Percentiles rank a stretch among this genome's conserved stretches.
Conservation (phyloP, 2,113 vertebrate species). For the Sinocyclocheilus rhinocerous region DNA sequence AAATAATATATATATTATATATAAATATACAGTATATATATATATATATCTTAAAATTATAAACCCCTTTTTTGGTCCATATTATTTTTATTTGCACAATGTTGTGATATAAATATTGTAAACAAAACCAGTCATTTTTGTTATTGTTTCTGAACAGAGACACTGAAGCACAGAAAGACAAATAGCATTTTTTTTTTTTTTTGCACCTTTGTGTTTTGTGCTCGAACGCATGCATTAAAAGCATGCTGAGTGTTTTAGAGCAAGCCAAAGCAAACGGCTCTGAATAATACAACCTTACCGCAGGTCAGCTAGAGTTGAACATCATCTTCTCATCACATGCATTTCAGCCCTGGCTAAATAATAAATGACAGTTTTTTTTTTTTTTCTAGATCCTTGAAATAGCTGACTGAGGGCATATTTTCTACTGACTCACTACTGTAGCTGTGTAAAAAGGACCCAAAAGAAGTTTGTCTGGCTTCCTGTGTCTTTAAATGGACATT, state of each 20-base stretch:
- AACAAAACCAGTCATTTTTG: neutral
- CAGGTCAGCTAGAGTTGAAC: slow-evolving; percentile 81
- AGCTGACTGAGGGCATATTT: slow-evolving; percentile 73
- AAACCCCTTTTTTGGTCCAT: too few species aligned
- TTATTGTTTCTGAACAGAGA: slow-evolving; percentile 48
- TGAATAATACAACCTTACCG: slow-evolving; percentile 71
- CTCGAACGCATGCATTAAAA: slow-evolving; percentile 69
- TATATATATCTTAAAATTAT: too few species aligned
- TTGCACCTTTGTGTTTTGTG: slow-evolving; percentile 25
- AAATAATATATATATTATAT: too few species aligned
- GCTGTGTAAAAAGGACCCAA: slow-evolving; percentile 51
- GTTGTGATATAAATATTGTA: slow-evolving; percentile 1
- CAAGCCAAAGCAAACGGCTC: slow-evolving; percentile 65
- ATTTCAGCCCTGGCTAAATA: slow-evolving; percentile 80
- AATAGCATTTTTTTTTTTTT: slow-evolving; percentile 34
- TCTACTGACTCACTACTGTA: slow-evolving; percentile 71
- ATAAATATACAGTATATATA: neutral
- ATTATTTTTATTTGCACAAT: neutral
- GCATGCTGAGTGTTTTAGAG: slow-evolving; percentile 75
- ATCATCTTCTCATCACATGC: slow-evolving; percentile 83
- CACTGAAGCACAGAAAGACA: slow-evolving; percentile 50
- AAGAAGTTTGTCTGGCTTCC: neutral
- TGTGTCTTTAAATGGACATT: neutral
- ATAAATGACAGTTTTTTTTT: slow-evolving; percentile 72
- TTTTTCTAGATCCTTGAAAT: slow-evolving; percentile 70